These are phyloP conservation scores for Aurelia coerulea DNA, from an alignment of 30 jellyfish, hydroid and myxozoan genomes.

Conservation along the genomic window DNA sequence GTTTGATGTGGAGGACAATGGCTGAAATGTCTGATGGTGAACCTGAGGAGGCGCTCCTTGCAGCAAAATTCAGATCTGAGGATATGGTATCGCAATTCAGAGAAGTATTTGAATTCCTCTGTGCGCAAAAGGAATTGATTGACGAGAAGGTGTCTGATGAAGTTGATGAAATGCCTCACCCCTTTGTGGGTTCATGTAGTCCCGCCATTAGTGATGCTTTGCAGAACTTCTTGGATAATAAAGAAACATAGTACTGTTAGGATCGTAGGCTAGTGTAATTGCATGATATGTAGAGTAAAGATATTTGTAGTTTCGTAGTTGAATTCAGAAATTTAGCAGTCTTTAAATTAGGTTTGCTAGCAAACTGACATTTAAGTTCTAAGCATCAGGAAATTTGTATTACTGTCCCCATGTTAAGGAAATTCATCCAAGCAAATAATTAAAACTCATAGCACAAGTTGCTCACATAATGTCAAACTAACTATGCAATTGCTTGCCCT, in stretches of 20 bases:
- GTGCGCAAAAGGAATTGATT: conserved; percentile 16
- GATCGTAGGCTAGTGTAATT: too few species aligned
- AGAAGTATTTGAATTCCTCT: conserved; percentile 27
- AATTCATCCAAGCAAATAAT: too few species aligned
- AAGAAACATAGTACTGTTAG: neutral
- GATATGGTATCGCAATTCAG: conserved; percentile 39
- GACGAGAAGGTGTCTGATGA: neutral
- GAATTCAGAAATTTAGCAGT: too few species aligned
- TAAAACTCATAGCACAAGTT: too few species aligned
- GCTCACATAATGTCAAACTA: too few species aligned
- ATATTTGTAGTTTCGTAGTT: too few species aligned
- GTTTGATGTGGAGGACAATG: conserved; percentile 85
- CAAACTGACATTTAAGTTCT: too few species aligned
- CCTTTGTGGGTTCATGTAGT: conserved; percentile 32
- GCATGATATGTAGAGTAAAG: too few species aligned
- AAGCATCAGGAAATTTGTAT: too few species aligned
- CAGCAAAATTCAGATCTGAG: conserved; percentile 79
- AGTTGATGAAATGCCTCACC: conserved; percentile 1
- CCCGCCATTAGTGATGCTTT: conserved; percentile 33
- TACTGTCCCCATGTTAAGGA: too few species aligned
- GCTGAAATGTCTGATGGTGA: conserved; percentile 82
- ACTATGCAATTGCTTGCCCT: too few species aligned
- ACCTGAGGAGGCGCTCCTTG: conserved; percentile 72
- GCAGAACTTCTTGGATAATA: conserved; percentile 13
- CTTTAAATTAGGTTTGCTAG: too few species aligned